Evolutionary conservation across 2,797 vertebrate genomes (phyloP).

Genomic region (Nyctibius grandis): DNA sequence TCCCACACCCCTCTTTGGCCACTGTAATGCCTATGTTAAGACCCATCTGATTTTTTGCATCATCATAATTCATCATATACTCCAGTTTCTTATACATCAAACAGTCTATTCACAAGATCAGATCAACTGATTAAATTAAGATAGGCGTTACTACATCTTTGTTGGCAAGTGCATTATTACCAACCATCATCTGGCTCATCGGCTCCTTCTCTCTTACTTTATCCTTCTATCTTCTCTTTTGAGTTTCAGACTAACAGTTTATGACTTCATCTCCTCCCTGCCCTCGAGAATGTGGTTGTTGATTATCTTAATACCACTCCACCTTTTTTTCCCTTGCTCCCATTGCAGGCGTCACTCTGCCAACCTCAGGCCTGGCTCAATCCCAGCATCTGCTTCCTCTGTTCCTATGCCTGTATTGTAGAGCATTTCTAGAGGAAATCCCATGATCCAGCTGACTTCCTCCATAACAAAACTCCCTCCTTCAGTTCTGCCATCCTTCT

Average conservation of each 20-base stretch:
- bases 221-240: constrained; percentile 31
- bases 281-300: neutral
- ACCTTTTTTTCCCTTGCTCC: neutral
- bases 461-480: neutral
- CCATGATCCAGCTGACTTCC: neutral
- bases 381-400: constrained; percentile 40
- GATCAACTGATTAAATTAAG: neutral
- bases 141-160: neutral
- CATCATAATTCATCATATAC: neutral
- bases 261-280: constrained; percentile 22
- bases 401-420: neutral
- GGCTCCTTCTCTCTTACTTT: neutral
- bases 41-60: neutral
- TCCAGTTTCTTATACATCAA: neutral
- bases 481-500: neutral
- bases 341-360: neutral
- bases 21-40: neutral
- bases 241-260: constrained; percentile 26
- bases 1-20: neutral
- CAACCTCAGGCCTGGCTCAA: neutral
- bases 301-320: neutral
- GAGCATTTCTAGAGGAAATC: constrained; percentile 29
- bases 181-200: neutral
- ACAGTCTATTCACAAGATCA: neutral
- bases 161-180: neutral